These are phyloP conservation scores for Periplaneta americana DNA, from an alignment of 1,140 invertebrate genomes.

Conservation along the genomic window DNA sequence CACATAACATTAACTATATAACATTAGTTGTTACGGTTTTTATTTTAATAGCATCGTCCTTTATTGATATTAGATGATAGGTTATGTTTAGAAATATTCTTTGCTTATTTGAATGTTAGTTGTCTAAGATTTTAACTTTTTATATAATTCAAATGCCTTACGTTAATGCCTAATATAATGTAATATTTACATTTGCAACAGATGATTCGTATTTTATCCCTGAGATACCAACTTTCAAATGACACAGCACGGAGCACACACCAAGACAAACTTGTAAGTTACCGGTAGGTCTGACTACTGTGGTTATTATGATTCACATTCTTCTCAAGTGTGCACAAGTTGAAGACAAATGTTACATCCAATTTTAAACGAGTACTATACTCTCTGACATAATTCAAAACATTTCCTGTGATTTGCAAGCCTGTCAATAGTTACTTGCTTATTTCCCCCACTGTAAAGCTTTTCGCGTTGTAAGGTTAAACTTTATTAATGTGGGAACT, in stretches of 20 bases:
- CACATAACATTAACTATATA: not conserved
- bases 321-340: not conserved
- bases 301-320: not conserved
- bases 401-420: not conserved
- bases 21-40: too few species aligned
- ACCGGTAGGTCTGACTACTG: not conserved
- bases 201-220: not conserved
- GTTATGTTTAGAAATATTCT: not conserved
- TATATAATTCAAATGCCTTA: not conserved
- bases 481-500: too few species aligned
- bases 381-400: not conserved
- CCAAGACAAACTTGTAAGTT: not conserved
- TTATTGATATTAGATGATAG: not conserved
- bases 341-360: not conserved
- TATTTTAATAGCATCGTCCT: not conserved
- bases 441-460: too few species aligned
- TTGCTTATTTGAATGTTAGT: not conserved
- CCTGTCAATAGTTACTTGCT: not conserved
- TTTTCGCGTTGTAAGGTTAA: too few species aligned
- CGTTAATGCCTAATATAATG: too few species aligned
- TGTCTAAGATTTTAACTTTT: not conserved
- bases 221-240: not conserved
- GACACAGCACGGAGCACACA: not conserved
- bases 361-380: not conserved
- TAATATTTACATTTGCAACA: too few species aligned